phyloP scores from a whole-genome alignment of 1,140 invertebrate genomes.

The Agrilus planipennis region DNA sequence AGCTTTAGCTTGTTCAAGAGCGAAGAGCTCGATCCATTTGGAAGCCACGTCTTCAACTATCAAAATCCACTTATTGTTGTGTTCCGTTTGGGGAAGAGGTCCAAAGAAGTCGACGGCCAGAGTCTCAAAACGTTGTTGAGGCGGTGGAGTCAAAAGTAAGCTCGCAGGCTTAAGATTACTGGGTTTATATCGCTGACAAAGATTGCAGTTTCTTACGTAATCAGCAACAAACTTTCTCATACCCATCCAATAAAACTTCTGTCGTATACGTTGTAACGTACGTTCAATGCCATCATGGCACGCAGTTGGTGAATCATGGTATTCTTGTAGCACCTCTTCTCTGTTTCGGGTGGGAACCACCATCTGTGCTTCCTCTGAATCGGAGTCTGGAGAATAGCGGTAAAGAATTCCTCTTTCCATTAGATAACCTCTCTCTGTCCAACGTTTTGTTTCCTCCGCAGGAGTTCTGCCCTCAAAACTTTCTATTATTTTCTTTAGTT shows the following conservation, averaged over 20 bases:
- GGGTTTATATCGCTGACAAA: conserved; percentile 24
- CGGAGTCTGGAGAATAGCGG: conserved; percentile 9
- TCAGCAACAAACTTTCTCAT: conserved; percentile 17
- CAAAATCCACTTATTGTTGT: conserved; percentile 23
- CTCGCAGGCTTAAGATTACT: conserved; percentile 22
- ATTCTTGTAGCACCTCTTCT: not conserved
- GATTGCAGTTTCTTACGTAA: conserved; percentile 19
- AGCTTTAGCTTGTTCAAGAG: conserved; percentile 21
- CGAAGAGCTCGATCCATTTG: conserved; percentile 28
- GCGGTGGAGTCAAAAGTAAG: conserved; percentile 13
- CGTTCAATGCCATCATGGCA: conserved; percentile 19
- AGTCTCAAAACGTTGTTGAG: conserved; percentile 21
- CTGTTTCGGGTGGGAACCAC: conserved; percentile 1
- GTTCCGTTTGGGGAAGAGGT: conserved; percentile 15
- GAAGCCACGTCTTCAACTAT: conserved; percentile 26
- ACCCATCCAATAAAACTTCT: conserved; percentile 21
- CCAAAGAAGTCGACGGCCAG: conserved; percentile 24
- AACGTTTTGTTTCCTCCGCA: conserved; percentile 6
- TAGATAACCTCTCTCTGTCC: conserved; percentile 8
- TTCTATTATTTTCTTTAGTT: conserved; percentile 12
- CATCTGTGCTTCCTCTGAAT: conserved; percentile 12
- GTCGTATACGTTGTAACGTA: conserved; percentile 14
- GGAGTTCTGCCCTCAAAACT: conserved; percentile 13
- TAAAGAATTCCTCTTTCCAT: conserved; percentile 10
- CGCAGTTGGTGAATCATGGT: conserved; percentile 7